Base-by-base conservation (phyloP, 2,113 vertebrate species). In the Edolisoma coerulescens region DNA sequence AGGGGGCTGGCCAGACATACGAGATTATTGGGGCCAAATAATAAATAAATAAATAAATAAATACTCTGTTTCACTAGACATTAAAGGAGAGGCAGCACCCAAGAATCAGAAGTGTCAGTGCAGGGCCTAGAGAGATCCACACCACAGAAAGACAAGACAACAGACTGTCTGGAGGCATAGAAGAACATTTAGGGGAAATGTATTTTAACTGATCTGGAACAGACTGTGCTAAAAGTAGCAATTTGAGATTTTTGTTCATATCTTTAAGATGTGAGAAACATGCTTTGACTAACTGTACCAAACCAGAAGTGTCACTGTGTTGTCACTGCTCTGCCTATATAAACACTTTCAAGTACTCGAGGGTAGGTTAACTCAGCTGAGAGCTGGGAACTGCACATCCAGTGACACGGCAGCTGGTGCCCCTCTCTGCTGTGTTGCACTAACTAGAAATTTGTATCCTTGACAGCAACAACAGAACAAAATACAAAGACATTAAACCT, bases 401-500 rank as follows among this genome's bases (percentile, higher is more conserved):
- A 92, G 70, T 6, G 1, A 57, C 53, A 79, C 10, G 45, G 83
- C 70, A 96, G 74, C 84, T 73, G 53, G 50, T 53, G 45, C 37
- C 60, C 12, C 26, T 41, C 57, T 57, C 69, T 79, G 77, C 65
- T 76, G 61, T 39, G 39, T 2, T 82, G 47, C 70, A 80, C 42
- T 75, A 85, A 77, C 37, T 24, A 56, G 52, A 82, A 87, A 57
- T 39, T 11, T 84, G 81, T 57, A 89, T 68, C 73, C 49, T 80
- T 87, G 73, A 76, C 77, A 94, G 69, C 4, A 4, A 60, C 32
- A 77, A 64, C 84, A 82, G 60, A 84, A 84, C 24, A 78, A 96
- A 89, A 83, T 41, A 84, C 1, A 23, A 79, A 94, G 65, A 69
- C 17, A 30, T 28, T 20, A 78, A 77, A 91, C 32, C 60, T 54